Evolutionary conservation across 1,140 invertebrate genomes (phyloP), one percentile per base, ranked within the genome.

Genomic region (Diabrotica virgifera): DNA sequence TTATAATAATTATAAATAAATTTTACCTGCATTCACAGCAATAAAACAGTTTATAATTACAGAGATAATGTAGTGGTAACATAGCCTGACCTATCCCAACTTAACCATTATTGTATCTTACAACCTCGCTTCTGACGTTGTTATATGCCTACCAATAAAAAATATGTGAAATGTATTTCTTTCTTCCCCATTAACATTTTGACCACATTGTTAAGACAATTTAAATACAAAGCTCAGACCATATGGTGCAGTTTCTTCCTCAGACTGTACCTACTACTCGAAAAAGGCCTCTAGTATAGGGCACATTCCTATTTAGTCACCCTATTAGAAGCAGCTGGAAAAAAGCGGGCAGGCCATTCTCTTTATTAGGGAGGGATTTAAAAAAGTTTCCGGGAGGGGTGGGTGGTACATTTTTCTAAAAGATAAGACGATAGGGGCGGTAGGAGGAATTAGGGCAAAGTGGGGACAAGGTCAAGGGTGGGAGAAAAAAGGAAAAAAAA

Each of bases 271-370:
- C n/a, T n/a, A n/a, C 51, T 38, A 51, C 59, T 35, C 11, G 24
- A 24, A 24, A 46, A 46, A 46, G 40, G 40, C 37, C 36, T 36
- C 13, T 14, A 52, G 14, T n/a, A 10, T 36, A 38, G 59, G 56
- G 13, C 36, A 61, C 24, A 24, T 24, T 60, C 12, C n/a, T 62
- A 53, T 62, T 62, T 62, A 54, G 36, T 62, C 60, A 54, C 60
- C 60, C 60, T 62, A 62, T 62, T 62, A 62, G 40, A 63, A 51
- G 13, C n/a, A 54, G 14, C 55, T 36, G 50, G 38, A 64, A 70
- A 63, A 70, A 70, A 70, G 63, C 59, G 36, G 68, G 69, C 62
- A 56, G 69, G 66, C 65, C 66, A 67, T 64, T 64, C 57, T 59
- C 46, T 59, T 67, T 62, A 64, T 63, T 65, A 62, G 55, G 52